Percentiles rank a stretch among this genome's conserved stretches.
These are phyloP conservation scores for Drosophila persimilis DNA, from an alignment of 1,140 invertebrate species.

Conservation along the genomic window DNA sequence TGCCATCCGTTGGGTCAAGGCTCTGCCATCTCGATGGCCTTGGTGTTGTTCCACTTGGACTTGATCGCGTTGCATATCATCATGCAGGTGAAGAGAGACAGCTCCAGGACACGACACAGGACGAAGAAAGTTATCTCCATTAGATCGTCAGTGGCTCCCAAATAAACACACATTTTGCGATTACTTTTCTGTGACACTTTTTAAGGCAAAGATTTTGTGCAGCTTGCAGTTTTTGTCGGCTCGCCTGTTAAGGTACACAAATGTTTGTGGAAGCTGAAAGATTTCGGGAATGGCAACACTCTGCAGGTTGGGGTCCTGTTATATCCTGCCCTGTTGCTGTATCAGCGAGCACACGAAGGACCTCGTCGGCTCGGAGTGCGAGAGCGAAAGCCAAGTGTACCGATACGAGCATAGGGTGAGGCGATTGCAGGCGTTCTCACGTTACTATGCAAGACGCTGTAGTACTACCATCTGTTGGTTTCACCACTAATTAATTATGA, in stretches of 20 bases:
- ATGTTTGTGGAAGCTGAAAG: slow-evolving; percentile 9
- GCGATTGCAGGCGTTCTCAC: background rate
- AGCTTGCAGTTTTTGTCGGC: background rate
- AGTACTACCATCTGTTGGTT: too few species aligned
- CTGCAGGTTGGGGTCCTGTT: slow-evolving; percentile 10
- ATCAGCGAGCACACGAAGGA: slow-evolving; percentile 18
- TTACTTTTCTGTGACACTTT: background rate
- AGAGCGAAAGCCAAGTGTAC: too few species aligned
- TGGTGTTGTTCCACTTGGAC: slow-evolving; percentile 42
- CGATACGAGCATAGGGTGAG: too few species aligned
- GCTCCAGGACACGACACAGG: slow-evolving; percentile 70
- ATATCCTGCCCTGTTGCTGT: slow-evolving; percentile 47
- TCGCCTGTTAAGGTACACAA: background rate
- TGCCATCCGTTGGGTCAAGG: slow-evolving; percentile 26
- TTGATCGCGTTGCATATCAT: slow-evolving; percentile 65
- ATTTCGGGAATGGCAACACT: slow-evolving; percentile 34
- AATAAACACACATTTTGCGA: slow-evolving; percentile 64
- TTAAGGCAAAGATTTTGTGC: background rate
- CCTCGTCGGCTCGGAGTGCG: slow-evolving; percentile 3
- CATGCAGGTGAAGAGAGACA: slow-evolving; percentile 66
- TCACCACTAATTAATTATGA: too few species aligned
- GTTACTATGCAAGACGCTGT: slow-evolving; percentile 17
- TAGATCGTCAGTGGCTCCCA: slow-evolving; percentile 68
- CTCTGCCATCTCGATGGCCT: slow-evolving; percentile 36
- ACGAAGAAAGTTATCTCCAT: slow-evolving; percentile 72